Conservation (phyloP, 2,888 invertebrate genomes). For the Ennomos fuscantarius region DNA sequence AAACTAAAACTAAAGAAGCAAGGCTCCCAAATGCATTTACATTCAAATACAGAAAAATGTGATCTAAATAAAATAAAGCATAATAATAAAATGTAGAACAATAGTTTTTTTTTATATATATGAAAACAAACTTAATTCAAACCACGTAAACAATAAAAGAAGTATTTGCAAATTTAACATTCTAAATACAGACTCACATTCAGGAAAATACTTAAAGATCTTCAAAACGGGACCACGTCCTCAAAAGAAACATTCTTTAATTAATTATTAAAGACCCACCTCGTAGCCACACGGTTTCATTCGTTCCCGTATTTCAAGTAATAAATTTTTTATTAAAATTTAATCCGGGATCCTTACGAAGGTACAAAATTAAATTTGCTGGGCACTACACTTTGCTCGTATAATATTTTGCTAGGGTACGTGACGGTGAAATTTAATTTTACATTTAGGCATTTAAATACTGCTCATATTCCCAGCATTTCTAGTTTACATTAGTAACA, state of each 20-base stretch:
- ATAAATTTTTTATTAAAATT: constrained; percentile 43
- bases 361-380: constrained; percentile 31
- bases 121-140: no score
- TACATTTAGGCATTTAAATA: constrained; percentile 2
- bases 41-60: no score
- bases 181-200: constrained; percentile 6
- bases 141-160: not conserved
- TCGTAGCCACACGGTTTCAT: constrained; percentile 29
- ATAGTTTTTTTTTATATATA: no score
- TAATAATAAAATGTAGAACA: no score
- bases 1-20: no score
- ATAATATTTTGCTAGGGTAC: constrained; percentile 22
- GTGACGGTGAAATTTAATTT: constrained; percentile 20
- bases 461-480: constrained; percentile 1
- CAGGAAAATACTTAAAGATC: constrained; percentile 18
- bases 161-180: not conserved
- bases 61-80: no score
- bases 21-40: no score
- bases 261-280: constrained; percentile 33
- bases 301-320: constrained; percentile 28
- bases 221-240: constrained; percentile 20
- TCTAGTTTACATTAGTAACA: not conserved
- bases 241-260: constrained; percentile 22
- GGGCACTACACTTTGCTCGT: constrained; percentile 23
- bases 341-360: constrained; percentile 29